A percentile compares a stretch with the other conserved stretches of the same genome.
Evolutionary conservation across 2,888 invertebrate species (phyloP).

Genomic region (Cataglyphis livida): DNA sequence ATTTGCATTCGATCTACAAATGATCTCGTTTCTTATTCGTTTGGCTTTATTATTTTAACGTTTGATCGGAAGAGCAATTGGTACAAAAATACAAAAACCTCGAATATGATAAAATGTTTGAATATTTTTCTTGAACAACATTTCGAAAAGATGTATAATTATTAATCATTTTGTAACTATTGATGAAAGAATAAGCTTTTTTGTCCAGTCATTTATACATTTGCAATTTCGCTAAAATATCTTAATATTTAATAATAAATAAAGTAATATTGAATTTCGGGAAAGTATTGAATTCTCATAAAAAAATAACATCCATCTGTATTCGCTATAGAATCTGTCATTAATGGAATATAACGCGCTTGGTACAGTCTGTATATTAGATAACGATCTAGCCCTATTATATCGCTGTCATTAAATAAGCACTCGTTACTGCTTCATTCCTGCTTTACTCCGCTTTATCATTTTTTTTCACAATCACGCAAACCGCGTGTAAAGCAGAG

Average conservation of each 20-base stretch:
- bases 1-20: background rate
- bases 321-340: slow-evolving; percentile 14
- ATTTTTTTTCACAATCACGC: slow-evolving; percentile 39
- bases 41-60: background rate
- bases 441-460: slow-evolving; percentile 10
- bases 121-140: background rate
- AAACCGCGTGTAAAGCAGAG: slow-evolving; percentile 21
- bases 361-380: background rate
- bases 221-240: background rate
- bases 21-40: background rate
- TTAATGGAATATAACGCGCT: background rate
- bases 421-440: slow-evolving; percentile 41
- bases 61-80: background rate
- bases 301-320: background rate
- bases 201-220: background rate
- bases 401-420: slow-evolving; percentile 36
- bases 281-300: background rate
- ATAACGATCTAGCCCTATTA: slow-evolving; percentile 27
- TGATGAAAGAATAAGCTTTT: background rate
- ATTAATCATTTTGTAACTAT: background rate
- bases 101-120: background rate
- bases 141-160: background rate
- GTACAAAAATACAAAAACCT: background rate
- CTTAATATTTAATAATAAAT: background rate
- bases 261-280: background rate